phyloP scores from a whole-genome alignment of 1,140 invertebrate genomes.

The Hypothenemus hampei region DNA sequence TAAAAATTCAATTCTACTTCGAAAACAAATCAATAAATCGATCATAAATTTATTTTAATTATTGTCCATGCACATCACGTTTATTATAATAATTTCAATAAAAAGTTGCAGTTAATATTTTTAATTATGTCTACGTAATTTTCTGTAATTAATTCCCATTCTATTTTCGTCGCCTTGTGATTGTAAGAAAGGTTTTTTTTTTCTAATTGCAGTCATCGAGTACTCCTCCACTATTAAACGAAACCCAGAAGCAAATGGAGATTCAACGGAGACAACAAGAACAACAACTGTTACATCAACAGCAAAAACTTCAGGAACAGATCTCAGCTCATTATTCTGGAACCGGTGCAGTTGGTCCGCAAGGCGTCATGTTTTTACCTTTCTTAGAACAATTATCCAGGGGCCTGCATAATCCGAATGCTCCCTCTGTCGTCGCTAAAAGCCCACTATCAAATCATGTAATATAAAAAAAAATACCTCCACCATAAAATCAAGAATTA shows the following conservation, averaged over 20 bases:
- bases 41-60: too few species aligned
- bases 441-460: conserved; percentile 40
- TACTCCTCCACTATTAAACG: conserved; percentile 39
- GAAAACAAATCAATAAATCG: too few species aligned
- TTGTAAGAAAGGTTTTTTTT: too few species aligned
- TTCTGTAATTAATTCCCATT: too few species aligned
- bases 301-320: conserved; percentile 50
- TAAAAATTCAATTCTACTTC: too few species aligned
- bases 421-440: conserved; percentile 35
- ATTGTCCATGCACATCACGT: too few species aligned
- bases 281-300: conserved; percentile 48
- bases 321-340: conserved; percentile 42
- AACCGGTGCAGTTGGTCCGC: conserved; percentile 37
- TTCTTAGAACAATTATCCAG: conserved; percentile 51
- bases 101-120: too few species aligned
- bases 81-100: too few species aligned
- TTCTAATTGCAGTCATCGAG: conserved; percentile 40
- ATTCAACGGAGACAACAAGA: conserved; percentile 48
- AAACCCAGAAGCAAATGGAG: conserved; percentile 46
- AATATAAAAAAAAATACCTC: too few species aligned
- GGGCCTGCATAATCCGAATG: conserved; percentile 35
- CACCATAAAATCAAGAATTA: too few species aligned
- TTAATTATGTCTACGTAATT: too few species aligned
- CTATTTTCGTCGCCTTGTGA: too few species aligned
- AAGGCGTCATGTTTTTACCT: conserved; percentile 52